Base-by-base conservation (phyloP, 2,113 vertebrate genomes). In the Dasyprocta punctata region DNA sequence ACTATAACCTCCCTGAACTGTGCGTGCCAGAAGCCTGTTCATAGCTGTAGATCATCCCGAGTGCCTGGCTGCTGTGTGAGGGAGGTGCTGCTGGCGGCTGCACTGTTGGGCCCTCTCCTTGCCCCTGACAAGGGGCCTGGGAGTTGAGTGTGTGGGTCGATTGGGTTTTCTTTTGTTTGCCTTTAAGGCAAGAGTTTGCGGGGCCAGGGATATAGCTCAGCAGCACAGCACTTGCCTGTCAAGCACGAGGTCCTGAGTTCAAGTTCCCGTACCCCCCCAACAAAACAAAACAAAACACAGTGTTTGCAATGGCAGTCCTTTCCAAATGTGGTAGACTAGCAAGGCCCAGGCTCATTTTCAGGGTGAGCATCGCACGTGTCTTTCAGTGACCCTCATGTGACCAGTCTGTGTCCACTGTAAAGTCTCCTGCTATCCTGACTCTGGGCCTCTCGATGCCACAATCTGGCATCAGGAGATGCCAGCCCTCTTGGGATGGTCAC, bases 111-210 rank as follows among this genome's bases (percentile, higher is more conserved):
- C 78, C n/a, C 38, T 78, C 63, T 49, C 10, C 26, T 9, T 7
- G 16, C 30, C 83, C 56, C 58, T 67, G 47, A 41, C 52, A 54
- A 4, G 36, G 49, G 52, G 11, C 77, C 54, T 5, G 14, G 19
- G 44, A 84, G 17, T 60, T 61, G 9, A 28, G 41, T 41, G 1
- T 5, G 4, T 33, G 9, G 11, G 2, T 77, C 63, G 11, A 3
- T 60, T 58, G 47, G 14, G 61, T 24, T 54, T 41, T 92, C 52
- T 75, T 86, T 89, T 7, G 26, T 83, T 92, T 89, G 44, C 87
- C 95, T 95, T 71, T 80, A 86, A 97, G 95, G 52, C 19, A 75
- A 92, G 82, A 71, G 19, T 54, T 54, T 54, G 16, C 54, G 54
- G 54, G 54, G 54, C 54, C 16, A 13, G 16, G 54, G 54, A 54